phyloP scores from a whole-genome alignment of 1,140 invertebrate species.

The Sycobia sp. region DNA sequence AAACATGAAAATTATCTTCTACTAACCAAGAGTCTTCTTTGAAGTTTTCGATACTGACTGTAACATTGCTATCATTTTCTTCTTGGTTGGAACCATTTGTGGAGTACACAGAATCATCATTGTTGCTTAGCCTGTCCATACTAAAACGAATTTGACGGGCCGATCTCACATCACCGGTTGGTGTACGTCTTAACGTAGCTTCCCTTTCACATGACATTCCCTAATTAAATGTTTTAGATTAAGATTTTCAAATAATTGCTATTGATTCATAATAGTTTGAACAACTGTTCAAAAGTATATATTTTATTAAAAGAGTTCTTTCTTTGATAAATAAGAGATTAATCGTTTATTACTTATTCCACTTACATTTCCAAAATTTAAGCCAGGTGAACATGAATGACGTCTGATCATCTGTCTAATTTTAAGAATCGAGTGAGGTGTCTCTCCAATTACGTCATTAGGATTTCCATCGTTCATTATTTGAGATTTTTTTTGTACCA shows the following conservation, averaged over 20 bases:
- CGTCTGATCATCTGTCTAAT: conserved; percentile 50
- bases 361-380: conserved; percentile 5
- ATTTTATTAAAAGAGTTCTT: too few relatives aligned
- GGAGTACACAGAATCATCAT: conserved; percentile 12
- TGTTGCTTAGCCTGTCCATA: conserved; percentile 24
- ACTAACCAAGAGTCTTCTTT: conserved; percentile 28
- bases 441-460: conserved; percentile 33
- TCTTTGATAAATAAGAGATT: too few relatives aligned
- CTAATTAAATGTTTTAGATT: not conserved
- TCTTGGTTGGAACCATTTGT: conserved; percentile 4
- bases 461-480: not conserved
- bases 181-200: not conserved
- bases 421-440: conserved; percentile 58
- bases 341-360: not conserved
- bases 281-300: too few relatives aligned
- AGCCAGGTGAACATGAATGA: conserved; percentile 43
- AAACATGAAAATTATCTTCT: not conserved
- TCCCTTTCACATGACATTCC: not conserved
- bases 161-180: not conserved
- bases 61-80: not conserved
- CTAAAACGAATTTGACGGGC: conserved; percentile 41
- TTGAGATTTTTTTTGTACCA: conserved; percentile 48
- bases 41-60: too few relatives aligned
- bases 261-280: too few relatives aligned
- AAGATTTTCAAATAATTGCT: too few relatives aligned